Base-by-base conservation (phyloP, 2,888 invertebrate species). In the Drosophila differens region DNA sequence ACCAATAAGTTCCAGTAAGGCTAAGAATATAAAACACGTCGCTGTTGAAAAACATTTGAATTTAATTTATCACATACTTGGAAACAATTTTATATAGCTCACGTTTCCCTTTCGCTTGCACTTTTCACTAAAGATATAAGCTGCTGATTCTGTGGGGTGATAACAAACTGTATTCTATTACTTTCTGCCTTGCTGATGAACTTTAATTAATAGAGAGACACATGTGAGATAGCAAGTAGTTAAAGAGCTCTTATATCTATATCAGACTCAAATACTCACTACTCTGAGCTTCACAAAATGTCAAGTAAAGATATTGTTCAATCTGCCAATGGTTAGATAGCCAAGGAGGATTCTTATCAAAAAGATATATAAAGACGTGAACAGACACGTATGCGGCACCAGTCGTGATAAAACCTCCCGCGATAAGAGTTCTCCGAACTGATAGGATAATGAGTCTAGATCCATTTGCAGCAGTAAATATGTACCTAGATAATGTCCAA, bases 181-280 rank as follows among this genome's bases (percentile, higher is more conserved):
- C 44, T 44, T 12, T 41, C 16, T 25, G 47, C n/a, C 32, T 44
- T 32, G 59, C 28, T 28, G 28, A 16, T 30, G n/a, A 65, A 32
- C 32, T 44, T 22, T 47, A 66, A 73, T 73, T 57, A 65, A 55
- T 37, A n/a, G 37, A 55, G 28, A 19, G 10, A 51, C 51, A 12
- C 28, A 19, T 30, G 28, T 5, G 28, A 19, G 28, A 30, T 47
- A 35, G 52, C 44, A 49, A 51, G 51, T 66, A 9, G 16, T 25
- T 25, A 47, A 74, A 67, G 30, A 32, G 67, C 25, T 55, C 9
- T n/a, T 32, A 44, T 47, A 60, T 72, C 49, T 60, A 55, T 52
- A 63, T 65, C 44, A 32, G 9, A 55, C n/a, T 33, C 33, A 19
- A 37, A 19, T 37, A 33, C 39, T 35, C 35, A 32, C 51, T 32